Base-by-base conservation (phyloP, 2,888 invertebrate species). In the Harmothoe impar region DNA sequence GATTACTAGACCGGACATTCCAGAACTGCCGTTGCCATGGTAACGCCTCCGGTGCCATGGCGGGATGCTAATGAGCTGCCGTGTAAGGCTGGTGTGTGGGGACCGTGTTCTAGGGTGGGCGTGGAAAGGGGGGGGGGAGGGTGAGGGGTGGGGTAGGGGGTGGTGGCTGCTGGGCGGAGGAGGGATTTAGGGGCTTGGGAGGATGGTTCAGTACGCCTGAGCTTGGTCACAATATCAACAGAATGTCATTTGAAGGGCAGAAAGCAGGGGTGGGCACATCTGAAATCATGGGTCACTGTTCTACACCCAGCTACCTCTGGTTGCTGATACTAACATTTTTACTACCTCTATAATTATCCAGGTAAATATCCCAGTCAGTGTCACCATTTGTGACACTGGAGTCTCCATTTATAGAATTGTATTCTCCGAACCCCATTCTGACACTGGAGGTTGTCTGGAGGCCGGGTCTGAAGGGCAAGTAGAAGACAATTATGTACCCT, bases 21-120 rank as follows among this genome's bases (percentile, higher is more conserved):
- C 33, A 81, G 81, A 81, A 33, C 20, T 35, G 0, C 35, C 25
- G 81, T 81, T 81, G 17, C 81, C 81, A 81, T 81, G 81, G 81
- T 35, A 81, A 81, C 81, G 23, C 33, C 43, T 77, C 81, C 43
- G 81, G 15, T 81, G 0, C 43, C 81, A 81, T 43, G 81, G 3
- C 35, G 81, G n/a, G 17, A 81, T 43, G 81, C 20, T 81, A 33
- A 81, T 81, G 43, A 81, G 33, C 17, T 35, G 23, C 35, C 43
- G 3, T 12, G 17, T 29, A 77, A 31, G 29, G 25, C 1, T 29
- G 72, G 25, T 72, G 25, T 29, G 5, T 15, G 72, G 72, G n/a
- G 29, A 29, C 12, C 29, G 25, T 72, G 72, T n/a, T 15, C 72
- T 43, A 43, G 43, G 29, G 72, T 29, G 72, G 72, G 72, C 25